These are phyloP conservation scores for Lithodes maja DNA, from an alignment of 2,888 invertebrate species.

Conservation along the genomic window DNA sequence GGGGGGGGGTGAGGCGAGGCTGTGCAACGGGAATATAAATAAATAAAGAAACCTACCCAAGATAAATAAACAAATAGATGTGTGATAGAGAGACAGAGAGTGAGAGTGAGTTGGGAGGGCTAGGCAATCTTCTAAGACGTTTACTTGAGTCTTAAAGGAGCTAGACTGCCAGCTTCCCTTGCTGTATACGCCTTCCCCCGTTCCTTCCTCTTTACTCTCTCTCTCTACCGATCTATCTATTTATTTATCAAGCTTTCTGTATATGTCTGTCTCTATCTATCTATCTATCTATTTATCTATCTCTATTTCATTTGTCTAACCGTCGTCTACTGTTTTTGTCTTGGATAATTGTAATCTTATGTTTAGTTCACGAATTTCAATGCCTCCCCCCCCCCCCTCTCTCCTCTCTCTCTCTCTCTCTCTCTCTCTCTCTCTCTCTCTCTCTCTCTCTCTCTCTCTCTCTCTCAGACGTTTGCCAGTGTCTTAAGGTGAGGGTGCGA, in stretches of 20 bases:
- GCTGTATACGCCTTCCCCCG: neutral
- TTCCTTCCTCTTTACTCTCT: neutral
- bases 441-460: neutral
- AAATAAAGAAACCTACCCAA: no score
- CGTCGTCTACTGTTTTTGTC: neutral
- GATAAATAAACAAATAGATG: neutral
- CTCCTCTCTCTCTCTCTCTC: neutral
- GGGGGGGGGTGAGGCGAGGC: no score
- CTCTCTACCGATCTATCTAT: neutral
- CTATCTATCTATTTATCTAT: constrained; percentile 4
- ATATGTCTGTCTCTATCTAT: constrained; percentile 2
- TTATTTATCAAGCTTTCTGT: neutral
- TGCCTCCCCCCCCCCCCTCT: neutral
- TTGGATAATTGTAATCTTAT: no score
- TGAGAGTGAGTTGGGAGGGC: neutral
- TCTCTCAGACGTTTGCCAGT: neutral
- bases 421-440: neutral
- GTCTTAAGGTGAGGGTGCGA: no score
- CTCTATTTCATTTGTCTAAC: neutral
- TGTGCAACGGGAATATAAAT: no score
- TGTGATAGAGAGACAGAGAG: neutral
- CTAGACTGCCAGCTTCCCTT: neutral
- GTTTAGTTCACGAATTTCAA: neutral
- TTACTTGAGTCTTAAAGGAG: neutral
- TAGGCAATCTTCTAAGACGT: neutral